Percentiles rank a stretch among this genome's conserved stretches.
Evolutionary conservation across 2,888 invertebrate genomes (phyloP).

Genomic region (Synergus umbraculus): DNA sequence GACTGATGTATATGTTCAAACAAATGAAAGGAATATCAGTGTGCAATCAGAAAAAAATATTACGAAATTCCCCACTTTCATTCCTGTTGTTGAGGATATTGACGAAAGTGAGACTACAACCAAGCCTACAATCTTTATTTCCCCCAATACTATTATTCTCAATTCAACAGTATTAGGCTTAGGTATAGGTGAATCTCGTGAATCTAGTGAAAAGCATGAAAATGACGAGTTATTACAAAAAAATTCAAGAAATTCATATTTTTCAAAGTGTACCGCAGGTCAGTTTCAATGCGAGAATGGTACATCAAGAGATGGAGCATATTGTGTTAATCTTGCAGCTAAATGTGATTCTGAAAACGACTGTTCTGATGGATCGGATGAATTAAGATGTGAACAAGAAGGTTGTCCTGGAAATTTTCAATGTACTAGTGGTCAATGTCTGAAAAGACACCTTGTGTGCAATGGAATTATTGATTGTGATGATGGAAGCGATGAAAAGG

Average conservation of each 20-base stretch:
- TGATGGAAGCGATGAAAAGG: conserved; percentile 81
- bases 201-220: not conserved
- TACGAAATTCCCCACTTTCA: conserved; percentile 61
- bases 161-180: conserved; percentile 36
- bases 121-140: conserved; percentile 50
- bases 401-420: conserved; percentile 82
- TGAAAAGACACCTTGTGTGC: conserved; percentile 81
- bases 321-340: conserved; percentile 79
- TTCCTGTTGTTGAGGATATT: conserved; percentile 72
- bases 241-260: conserved; percentile 58
- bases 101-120: conserved; percentile 57
- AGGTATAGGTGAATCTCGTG: not conserved
- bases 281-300: conserved; percentile 82
- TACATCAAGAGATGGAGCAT: conserved; percentile 80
- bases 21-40: no score
- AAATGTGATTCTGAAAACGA: conserved; percentile 81
- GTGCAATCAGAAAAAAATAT: no score
- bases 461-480: conserved; percentile 82
- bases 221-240: not conserved
- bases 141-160: conserved; percentile 43
- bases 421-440: conserved; percentile 81
- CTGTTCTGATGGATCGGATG: conserved; percentile 83
- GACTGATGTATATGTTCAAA: no score
- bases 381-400: conserved; percentile 79
- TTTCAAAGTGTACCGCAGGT: conserved; percentile 80